phyloP scores from a whole-genome alignment of 2,797 vertebrate species.

The Iguana delicatissima region DNA sequence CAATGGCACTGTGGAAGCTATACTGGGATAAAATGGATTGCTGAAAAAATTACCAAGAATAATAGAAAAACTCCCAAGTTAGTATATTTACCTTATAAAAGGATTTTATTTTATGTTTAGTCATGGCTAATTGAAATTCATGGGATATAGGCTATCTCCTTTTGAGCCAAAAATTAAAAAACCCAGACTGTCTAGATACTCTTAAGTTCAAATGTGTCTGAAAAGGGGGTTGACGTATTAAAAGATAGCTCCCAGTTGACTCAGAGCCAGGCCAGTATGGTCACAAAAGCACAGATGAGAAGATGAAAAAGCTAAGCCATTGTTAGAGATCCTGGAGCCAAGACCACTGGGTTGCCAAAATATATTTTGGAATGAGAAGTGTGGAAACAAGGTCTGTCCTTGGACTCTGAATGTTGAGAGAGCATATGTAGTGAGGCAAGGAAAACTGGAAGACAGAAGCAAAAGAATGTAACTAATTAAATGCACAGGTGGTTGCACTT shows the following conservation, averaged over 20 bases:
- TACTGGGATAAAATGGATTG: background rate
- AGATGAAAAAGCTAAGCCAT: background rate
- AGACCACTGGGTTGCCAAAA: background rate
- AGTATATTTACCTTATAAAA: no score
- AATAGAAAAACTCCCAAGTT: background rate
- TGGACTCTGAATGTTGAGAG: background rate
- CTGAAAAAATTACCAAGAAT: background rate
- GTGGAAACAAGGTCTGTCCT: background rate
- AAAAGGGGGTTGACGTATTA: no score
- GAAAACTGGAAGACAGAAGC: background rate
- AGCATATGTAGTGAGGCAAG: background rate
- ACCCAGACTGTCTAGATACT: no score
- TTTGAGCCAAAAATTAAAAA: no score
- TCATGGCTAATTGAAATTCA: background rate
- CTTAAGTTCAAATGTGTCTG: no score
- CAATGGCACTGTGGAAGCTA: background rate
- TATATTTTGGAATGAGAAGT: background rate
- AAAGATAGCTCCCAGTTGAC: background rate
- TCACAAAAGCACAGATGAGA: background rate
- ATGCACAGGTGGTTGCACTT: background rate
- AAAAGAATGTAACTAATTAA: background rate
- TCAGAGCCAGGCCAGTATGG: background rate
- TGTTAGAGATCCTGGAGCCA: background rate
- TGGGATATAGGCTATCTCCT: background rate
- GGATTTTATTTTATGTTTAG: no score